These are phyloP conservation scores for Sphaerophoria rueppellii DNA, from an alignment of 2,888 invertebrate genomes.

Conservation along the genomic window DNA sequence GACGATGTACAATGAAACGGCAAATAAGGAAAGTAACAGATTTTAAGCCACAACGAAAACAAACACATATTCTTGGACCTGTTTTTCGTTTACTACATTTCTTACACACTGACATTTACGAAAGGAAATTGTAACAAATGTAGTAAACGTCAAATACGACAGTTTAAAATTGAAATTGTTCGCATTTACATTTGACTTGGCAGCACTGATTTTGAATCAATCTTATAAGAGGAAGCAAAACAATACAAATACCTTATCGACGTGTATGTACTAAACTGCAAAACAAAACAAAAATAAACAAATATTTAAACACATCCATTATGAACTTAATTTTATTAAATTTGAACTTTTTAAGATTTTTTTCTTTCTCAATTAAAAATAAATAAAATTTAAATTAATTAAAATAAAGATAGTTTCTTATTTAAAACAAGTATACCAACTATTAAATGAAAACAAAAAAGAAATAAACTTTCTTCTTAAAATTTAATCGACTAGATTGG, in stretches of 20 bases:
- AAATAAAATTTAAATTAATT: slow-evolving; percentile 24
- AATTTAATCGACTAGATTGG: slow-evolving; percentile 65
- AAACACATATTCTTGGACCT: no score
- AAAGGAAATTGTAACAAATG: no score
- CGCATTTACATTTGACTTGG: background rate
- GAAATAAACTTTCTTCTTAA: slow-evolving; percentile 38
- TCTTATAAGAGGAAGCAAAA: background rate
- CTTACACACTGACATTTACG: no score
- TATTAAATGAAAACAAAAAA: slow-evolving; percentile 6
- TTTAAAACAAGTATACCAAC: slow-evolving; percentile 60
- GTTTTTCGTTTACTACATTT: no score
- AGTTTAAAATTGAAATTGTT: no score
- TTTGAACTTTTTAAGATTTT: slow-evolving; percentile 53
- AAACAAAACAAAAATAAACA: slow-evolving; percentile 19
- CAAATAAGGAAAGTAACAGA: no score
- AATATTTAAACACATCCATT: slow-evolving; percentile 59
- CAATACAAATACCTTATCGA: slow-evolving; percentile 1
- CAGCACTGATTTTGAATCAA: background rate
- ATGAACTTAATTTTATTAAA: slow-evolving; percentile 64
- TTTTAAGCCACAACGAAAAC: no score
- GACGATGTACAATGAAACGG: no score
- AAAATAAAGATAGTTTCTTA: slow-evolving; percentile 57
- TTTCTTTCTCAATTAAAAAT: slow-evolving; percentile 50
- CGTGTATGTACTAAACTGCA: slow-evolving; percentile 45
- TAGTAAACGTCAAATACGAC: no score